Evolutionary conservation across 1,140 invertebrate genomes (phyloP), one percentile per base, ranked within the genome.

Genomic region (Acromyrmex echinatior): DNA sequence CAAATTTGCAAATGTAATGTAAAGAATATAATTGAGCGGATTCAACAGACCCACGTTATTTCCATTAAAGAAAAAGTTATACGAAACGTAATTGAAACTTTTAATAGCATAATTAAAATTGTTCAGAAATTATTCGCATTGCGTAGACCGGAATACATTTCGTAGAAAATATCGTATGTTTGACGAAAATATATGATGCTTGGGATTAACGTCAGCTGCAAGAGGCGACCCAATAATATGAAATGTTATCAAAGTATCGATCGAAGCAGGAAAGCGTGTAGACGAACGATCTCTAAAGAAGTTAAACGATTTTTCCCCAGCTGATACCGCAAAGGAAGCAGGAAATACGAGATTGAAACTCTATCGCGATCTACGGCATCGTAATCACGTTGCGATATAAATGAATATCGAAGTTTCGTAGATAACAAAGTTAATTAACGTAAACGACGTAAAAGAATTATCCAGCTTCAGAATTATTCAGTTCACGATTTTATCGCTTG

Each of bases 171-270:
- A 21, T 21, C 21, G 3, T 53, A 62, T 18, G 9, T 84, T 76
- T 18, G 39, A 35, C 68, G 35, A 10, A 60, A 73, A 60, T 45
- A 21, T 10, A 53, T 25, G 28, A 18, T 0, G 28, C n/a, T 39
- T 51, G 16, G 18, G 14, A 39, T 7, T 25, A 60, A 1, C 79
- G 28, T 62, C 68, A 51, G 56, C 25, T 35, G 56, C 53, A 18
- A 39, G 31, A 45, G 35, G 4, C 56, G 16, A 56, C 9, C 35
- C 31, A 71, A 53, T 81, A 81, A 58, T 18, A 18, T n/a, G 16
- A 62, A 84, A 45, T 76, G 70, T 18, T n/a, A 35, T 28, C 70
- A 39, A 74, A 51, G 56, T 74, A 76, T 76, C 56, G 80, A 84
- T n/a, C 35, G 45, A 58, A 71, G 21, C 21, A 9, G 28, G 31